Evolutionary conservation across 2,113 vertebrate species (phyloP), one percentile per base, ranked within the genome.

Genomic region (Notiomystis cincta): DNA sequence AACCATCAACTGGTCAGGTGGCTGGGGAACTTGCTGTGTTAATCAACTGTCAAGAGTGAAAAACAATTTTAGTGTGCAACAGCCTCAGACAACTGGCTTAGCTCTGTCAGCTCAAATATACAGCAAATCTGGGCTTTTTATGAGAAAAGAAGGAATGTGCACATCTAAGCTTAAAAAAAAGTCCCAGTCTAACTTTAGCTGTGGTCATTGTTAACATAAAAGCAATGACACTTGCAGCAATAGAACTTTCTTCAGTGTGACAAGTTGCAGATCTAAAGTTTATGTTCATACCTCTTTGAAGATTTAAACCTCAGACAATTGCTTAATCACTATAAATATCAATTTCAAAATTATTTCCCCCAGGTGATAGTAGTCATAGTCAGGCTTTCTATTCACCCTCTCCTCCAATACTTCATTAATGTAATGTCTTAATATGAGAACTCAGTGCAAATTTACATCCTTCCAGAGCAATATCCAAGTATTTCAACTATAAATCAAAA

Each of bases 241-340:
- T 48, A 92, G 82, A 90, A 83, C 47, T 53, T 84, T 90, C 71
- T 91, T 73, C 1, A 2, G 19, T 80, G 67, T 70, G 79, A 90
- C 47, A 80, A 62, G 57, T 2, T 1, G 0, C 53, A 94, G 89
- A 76, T 61, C 73, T 80, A 66, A 94, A 93, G 75, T 95, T 94
- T 82, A 90, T 48, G 33, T 70, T 87, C 78, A 25, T 44, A 21
- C 31, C 7, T 84, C 56, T 91, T 87, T 81, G 56, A 82, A 73
- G 82, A 93, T 83, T 62, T 93, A 88, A 96, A 90, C 40, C 28
- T 86, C 56, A 94, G 88, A 83, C 67, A 83, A 95, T 51, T 88
- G 37, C 67, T 93, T 94, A 92, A 96, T 86, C 47, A 77, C 71
- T 93, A 45, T 48, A 86, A 95, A 77, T 81, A 95, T 40, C 71